Evolutionary conservation across 1,140 invertebrate species (phyloP), one percentile per base, ranked within the genome.

Genomic region (Drosophila chauvacae): DNA sequence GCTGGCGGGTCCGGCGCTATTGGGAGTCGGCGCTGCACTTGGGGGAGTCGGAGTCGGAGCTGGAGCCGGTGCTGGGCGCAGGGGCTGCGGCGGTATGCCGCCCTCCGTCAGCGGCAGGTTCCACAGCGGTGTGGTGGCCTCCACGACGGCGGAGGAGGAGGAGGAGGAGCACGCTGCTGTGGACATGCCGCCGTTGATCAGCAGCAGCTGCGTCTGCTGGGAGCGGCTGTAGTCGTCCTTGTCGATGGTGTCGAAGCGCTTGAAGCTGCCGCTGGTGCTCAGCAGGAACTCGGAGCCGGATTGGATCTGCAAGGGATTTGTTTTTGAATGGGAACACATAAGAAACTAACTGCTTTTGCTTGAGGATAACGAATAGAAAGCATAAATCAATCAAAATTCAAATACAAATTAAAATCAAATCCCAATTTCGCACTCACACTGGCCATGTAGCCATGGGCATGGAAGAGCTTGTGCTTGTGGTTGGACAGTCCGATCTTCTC

Each of bases 281-380:
- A 96, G 91, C 41, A 94, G 93, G 57, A 96, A 94, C 80, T 96
- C 95, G 0, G 95, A 95, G 42, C 96, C 95, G 0, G 95, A 95
- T 59, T 94, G 94, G 18, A 95, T 94, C 95, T 95, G 51, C 47
- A 28, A 16, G 14, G 42, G 4, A 2, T 1, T 2, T 1, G 11
- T 11, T 10, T 4, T 4, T 37, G 7, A 0, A 55, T 55, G 18
- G 37, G 7, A 53, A 50, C 0, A 7, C 13, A 14, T 16, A 28
- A 28, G 7, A 28, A 30, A 30, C 6, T 7, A 1, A 1, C 28
- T 30, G 28, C 7, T 30, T 30, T 30, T 7, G 28, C 28, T 30
- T 30, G 28, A 30, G 28, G 28, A 28, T 23, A 23, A 23, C 2
- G 23, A 2, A 23, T 23, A 23, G 23, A 23, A 23, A 23, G 23